A percentile compares a stretch with the other conserved stretches of the same genome.
These are phyloP conservation scores for Argya squamiceps DNA, from an alignment of 2,797 vertebrate species.

Conservation along the genomic window DNA sequence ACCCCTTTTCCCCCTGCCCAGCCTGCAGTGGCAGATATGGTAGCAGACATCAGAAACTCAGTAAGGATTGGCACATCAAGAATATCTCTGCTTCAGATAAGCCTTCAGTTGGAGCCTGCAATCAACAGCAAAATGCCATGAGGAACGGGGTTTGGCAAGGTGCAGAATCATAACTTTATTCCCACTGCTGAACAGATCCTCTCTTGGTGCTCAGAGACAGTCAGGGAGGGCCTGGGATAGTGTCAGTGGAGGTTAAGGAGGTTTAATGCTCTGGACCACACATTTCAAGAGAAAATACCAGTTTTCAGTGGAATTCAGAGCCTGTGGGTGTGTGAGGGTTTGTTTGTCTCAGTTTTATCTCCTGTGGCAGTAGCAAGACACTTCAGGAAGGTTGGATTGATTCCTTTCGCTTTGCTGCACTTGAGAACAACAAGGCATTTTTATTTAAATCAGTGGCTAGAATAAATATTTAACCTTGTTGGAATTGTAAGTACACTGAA, in stretches of 20 bases:
- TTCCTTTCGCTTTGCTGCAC: neutral
- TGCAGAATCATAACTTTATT: neutral
- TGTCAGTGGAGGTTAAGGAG: neutral
- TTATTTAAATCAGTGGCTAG: conserved; percentile 60
- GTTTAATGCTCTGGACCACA: rapidly evolving
- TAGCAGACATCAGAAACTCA: neutral
- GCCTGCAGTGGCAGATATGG: neutral
- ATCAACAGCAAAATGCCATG: neutral
- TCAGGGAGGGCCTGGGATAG: neutral
- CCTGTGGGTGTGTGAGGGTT: rapidly evolving
- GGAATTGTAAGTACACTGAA: conserved; percentile 9
- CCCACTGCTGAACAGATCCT: neutral
- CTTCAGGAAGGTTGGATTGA: neutral
- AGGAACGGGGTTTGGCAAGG: neutral
- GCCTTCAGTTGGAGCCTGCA: neutral
- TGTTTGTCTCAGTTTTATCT: neutral
- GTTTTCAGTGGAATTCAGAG: neutral
- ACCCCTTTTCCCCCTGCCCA: neutral
- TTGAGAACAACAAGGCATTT: conserved; percentile 9
- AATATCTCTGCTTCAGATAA: neutral
- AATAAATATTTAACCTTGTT: conserved; percentile 55
- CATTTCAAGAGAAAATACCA: neutral
- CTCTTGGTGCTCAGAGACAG: neutral
- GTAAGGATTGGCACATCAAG: neutral
- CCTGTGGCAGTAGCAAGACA: neutral